Evolutionary conservation across 2,888 invertebrate genomes (phyloP).

Genomic region (Drosophila mercatorum): DNA sequence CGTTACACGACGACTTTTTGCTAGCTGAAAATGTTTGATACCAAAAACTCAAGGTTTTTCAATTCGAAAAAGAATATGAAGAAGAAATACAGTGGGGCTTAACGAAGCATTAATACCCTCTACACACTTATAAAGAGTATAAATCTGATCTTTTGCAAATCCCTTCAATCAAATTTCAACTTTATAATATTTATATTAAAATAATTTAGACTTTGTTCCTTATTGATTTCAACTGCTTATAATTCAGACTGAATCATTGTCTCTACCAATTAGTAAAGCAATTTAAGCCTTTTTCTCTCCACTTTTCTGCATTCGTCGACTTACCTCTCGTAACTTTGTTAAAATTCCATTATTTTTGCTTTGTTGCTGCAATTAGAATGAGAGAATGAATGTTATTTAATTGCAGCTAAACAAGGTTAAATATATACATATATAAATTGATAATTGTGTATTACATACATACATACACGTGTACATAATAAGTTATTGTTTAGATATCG

Average conservation of each 20-base stretch:
- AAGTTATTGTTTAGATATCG: constrained; percentile 28
- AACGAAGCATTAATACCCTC: not conserved
- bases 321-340: constrained; percentile 66
- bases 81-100: not conserved
- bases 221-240: not conserved
- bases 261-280: not conserved
- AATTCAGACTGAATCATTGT: not conserved
- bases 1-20: constrained; percentile 29
- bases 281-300: not conserved
- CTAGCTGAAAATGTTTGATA: constrained; percentile 38
- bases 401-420: constrained; percentile 28
- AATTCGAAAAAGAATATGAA: constrained; percentile 12
- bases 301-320: constrained; percentile 21
- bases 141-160: too few relatives aligned
- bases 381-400: constrained; percentile 39
- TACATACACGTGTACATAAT: constrained; percentile 18
- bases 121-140: not conserved
- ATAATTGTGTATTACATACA: not conserved
- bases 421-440: not conserved
- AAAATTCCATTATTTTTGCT: constrained; percentile 70
- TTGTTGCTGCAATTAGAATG: constrained; percentile 66
- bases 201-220: not conserved
- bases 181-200: too few relatives aligned
- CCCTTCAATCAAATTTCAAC: too few relatives aligned
- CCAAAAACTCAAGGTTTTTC: constrained; percentile 48